Conservation (phyloP, 2,888 invertebrate species). For the Schrankia costaestrigalis region DNA sequence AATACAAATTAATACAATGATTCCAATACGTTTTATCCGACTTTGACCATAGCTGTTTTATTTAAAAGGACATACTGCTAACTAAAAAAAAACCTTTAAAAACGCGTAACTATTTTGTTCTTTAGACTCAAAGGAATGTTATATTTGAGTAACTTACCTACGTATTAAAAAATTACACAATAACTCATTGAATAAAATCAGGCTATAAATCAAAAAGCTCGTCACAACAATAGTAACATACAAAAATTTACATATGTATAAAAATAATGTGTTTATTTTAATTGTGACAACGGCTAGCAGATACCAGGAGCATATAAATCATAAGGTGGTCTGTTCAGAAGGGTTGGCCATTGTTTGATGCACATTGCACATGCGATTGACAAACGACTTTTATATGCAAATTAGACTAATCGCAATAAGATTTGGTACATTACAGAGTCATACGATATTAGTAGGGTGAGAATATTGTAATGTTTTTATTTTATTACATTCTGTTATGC, state of each 20-base stretch:
- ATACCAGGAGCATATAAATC: slow-evolving; percentile 66
- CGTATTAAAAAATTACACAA: too few relatives aligned
- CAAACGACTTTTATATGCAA: slow-evolving; percentile 71
- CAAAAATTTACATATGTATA: slow-evolving; percentile 60
- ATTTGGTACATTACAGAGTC: slow-evolving; percentile 49
- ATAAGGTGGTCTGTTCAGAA: slow-evolving; percentile 65
- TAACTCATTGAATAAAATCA: not conserved
- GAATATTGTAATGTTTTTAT: slow-evolving; percentile 29
- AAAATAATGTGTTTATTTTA: slow-evolving; percentile 56
- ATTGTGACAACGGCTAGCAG: slow-evolving; percentile 44
- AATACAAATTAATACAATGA: too few relatives aligned
- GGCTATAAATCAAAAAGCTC: slow-evolving; percentile 28
- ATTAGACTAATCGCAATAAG: slow-evolving; percentile 74
- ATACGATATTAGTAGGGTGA: slow-evolving; percentile 30
- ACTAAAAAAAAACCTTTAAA: too few relatives aligned
- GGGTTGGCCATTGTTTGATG: slow-evolving; percentile 38
- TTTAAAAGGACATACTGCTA: too few relatives aligned
- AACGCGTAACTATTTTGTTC: too few relatives aligned
- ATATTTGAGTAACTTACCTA: too few relatives aligned
- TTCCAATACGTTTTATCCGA: too few relatives aligned
- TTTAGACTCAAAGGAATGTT: too few relatives aligned
- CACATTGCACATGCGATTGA: slow-evolving; percentile 60
- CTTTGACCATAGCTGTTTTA: too few relatives aligned
- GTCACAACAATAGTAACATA: slow-evolving; percentile 34
- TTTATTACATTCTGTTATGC: too few relatives aligned